phyloP scores from a whole-genome alignment of 2,113 vertebrate species.

The Bothrops jararaca region DNA sequence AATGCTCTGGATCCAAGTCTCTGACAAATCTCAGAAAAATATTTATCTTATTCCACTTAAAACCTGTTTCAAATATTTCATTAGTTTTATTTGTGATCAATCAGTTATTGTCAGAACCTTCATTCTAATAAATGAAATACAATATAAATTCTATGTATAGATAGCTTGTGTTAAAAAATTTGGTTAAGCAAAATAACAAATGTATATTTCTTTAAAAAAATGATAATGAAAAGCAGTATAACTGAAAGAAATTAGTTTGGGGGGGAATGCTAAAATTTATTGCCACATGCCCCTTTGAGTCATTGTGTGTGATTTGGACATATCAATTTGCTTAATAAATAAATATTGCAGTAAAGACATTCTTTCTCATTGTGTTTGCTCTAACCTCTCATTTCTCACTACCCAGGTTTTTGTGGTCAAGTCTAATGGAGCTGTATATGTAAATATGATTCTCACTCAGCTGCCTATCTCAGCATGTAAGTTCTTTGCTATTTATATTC shows the following conservation, averaged over 20 bases:
- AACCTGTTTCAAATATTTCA: neutral
- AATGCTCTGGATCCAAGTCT: neutral
- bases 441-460: conserved; percentile 81
- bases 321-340: neutral
- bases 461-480: conserved; percentile 82
- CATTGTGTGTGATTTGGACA: neutral
- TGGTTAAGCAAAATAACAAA: neutral
- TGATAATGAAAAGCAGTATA: neutral
- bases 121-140: neutral
- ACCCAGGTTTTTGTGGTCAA: conserved; percentile 77
- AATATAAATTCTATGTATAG: neutral
- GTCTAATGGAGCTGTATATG: conserved; percentile 73
- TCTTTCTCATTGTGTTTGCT: conserved; percentile 13
- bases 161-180: neutral
- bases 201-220: neutral
- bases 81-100: neutral
- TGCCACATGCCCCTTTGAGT: neutral
- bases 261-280: neutral
- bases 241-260: neutral
- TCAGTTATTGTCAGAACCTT: neutral
- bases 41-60: neutral
- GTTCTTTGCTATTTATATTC: neutral
- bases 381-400: conserved; percentile 3
- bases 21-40: neutral
- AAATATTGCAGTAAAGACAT: neutral